These are phyloP conservation scores for Drosophila pseudoobscura DNA, from an alignment of 1,140 invertebrate species.

Conservation along the genomic window DNA sequence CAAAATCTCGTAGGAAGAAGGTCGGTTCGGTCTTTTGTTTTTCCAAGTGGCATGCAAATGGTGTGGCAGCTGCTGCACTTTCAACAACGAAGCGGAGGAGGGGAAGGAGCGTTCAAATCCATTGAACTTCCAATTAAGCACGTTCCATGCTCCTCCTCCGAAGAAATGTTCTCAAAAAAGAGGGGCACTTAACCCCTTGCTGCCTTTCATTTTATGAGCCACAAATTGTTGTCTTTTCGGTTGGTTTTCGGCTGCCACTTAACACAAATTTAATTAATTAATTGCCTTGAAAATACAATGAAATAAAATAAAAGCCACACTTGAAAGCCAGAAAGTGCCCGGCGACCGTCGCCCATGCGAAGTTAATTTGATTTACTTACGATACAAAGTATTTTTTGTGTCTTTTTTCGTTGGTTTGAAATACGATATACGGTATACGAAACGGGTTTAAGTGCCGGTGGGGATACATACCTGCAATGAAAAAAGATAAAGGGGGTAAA, in stretches of 20 bases:
- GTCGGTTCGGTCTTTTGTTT: too few relatives aligned
- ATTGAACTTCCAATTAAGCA: conserved; percentile 64
- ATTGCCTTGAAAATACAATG: conserved; percentile 52
- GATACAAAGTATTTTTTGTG: conserved; percentile 1
- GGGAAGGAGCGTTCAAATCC: conserved; percentile 33
- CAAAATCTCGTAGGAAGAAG: too few relatives aligned
- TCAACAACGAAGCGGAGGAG: conserved; percentile 32
- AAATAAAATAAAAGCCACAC: too few relatives aligned
- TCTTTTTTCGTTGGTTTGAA: conserved; percentile 1
- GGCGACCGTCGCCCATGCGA: too few relatives aligned
- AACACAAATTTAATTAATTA: conserved; percentile 42
- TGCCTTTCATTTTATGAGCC: conserved; percentile 45
- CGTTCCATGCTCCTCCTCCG: conserved; percentile 21
- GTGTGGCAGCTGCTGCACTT: conserved; percentile 22
- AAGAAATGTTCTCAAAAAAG: conserved; percentile 3
- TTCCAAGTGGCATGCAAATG: too few relatives aligned
- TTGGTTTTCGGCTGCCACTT: conserved; percentile 27
- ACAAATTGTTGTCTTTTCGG: conserved; percentile 42
- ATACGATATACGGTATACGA: too few relatives aligned
- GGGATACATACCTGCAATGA: conserved; percentile 43
- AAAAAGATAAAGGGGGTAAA: conserved; percentile 2
- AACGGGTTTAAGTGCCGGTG: too few relatives aligned
- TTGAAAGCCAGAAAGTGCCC: too few relatives aligned
- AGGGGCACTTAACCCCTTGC: conserved; percentile 54
- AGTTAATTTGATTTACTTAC: conserved; percentile 49